A percentile compares a stretch with the other conserved stretches of the same genome.
phyloP scores from a whole-genome alignment of 1,140 invertebrate species.

The Polypedilum vanderplanki region DNA sequence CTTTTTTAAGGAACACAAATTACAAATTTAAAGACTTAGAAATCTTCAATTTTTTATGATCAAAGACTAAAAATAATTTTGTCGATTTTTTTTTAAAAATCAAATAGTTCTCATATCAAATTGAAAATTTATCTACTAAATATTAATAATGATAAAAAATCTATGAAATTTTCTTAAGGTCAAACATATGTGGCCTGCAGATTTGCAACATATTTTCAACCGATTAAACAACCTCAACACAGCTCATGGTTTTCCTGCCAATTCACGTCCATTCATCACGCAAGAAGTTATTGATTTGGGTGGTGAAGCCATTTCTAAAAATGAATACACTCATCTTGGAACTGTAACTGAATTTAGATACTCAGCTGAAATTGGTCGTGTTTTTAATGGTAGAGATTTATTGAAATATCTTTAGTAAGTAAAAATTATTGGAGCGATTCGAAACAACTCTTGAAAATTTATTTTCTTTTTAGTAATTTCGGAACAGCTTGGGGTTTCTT shows the following conservation, averaged over 20 bases:
- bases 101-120: too few species aligned
- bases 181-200: conserved; percentile 73
- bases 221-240: conserved; percentile 54
- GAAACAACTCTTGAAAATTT: too few species aligned
- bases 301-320: conserved; percentile 53
- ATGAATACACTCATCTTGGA: conserved; percentile 57
- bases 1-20: too few species aligned
- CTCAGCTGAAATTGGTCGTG: conserved; percentile 44
- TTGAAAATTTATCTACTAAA: too few species aligned
- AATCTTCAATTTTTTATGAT: too few species aligned
- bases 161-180: conserved; percentile 39
- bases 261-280: conserved; percentile 56
- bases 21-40: too few species aligned
- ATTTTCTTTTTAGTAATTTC: conserved; percentile 41
- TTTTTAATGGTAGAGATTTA: conserved; percentile 42
- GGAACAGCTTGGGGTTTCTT: conserved; percentile 51
- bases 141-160: too few species aligned
- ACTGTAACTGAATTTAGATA: conserved; percentile 65
- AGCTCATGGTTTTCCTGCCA: conserved; percentile 50
- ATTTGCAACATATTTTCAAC: conserved; percentile 51
- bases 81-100: too few species aligned
- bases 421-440: too few species aligned
- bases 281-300: conserved; percentile 77
- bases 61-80: too few species aligned
- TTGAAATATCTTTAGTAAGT: conserved; percentile 44